Percentiles rank a stretch among this genome's conserved stretches.
phyloP scores from a whole-genome alignment of 2,888 invertebrate species.

The Ectemnius lituratus region DNA sequence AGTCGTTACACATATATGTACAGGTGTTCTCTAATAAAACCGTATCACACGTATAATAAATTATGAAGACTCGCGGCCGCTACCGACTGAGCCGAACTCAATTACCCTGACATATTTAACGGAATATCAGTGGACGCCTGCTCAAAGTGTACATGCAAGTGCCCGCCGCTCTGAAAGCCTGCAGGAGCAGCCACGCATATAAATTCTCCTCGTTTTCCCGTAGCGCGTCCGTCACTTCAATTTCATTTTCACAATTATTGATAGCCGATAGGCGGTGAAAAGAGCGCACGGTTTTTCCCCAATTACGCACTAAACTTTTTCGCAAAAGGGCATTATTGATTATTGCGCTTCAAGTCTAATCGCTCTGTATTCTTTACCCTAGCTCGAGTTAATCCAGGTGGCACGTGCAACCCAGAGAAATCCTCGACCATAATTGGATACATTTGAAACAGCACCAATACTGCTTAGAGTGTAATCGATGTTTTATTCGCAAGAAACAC shows the following conservation, averaged over 20 bases:
- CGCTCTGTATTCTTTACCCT: neutral
- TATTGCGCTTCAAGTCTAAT: slow-evolving; percentile 9
- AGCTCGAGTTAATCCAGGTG: neutral
- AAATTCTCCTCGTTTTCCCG: slow-evolving; percentile 9
- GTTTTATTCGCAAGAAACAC: neutral
- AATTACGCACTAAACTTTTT: neutral
- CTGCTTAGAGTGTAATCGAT: neutral
- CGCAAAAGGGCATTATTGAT: slow-evolving; percentile 22
- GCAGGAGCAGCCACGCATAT: too few relatives aligned
- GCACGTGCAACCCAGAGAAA: neutral
- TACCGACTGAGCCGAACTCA: slow-evolving; percentile 14
- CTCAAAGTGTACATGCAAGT: slow-evolving; percentile 1
- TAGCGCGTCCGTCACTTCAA: slow-evolving; percentile 19
- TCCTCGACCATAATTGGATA: neutral
- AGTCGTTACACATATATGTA: slow-evolving; percentile 48
- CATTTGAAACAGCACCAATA: neutral
- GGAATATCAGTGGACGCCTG: slow-evolving; percentile 8
- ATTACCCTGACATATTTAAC: slow-evolving; percentile 26
- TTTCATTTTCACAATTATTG: slow-evolving; percentile 20
- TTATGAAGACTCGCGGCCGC: slow-evolving; percentile 29
- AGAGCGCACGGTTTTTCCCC: slow-evolving; percentile 3
- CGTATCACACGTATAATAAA: slow-evolving; percentile 26
- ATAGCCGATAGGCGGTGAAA: slow-evolving; percentile 12
- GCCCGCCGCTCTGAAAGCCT: too few relatives aligned
- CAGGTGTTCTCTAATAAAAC: slow-evolving; percentile 49